These are phyloP conservation scores for Alfaro cultratus DNA, from an alignment of 2,797 vertebrate genomes.

Conservation along the genomic window DNA sequence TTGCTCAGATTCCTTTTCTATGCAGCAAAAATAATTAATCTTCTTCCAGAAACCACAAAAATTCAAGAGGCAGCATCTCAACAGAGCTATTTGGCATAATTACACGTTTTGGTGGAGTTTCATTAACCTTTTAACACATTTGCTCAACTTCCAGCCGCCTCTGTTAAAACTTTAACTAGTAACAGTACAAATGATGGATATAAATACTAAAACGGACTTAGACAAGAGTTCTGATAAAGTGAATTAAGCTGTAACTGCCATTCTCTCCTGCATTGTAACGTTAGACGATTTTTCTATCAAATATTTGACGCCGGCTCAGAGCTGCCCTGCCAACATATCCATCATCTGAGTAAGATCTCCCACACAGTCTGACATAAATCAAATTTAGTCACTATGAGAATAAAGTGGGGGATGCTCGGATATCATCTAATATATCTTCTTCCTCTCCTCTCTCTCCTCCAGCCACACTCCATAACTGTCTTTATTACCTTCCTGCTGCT, in stretches of 20 bases:
- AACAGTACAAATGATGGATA: background rate
- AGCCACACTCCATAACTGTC: slow-evolving; percentile 38
- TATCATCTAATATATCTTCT: slow-evolving; percentile 49
- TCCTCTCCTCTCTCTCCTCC: slow-evolving; percentile 28
- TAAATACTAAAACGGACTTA: slow-evolving; percentile 1
- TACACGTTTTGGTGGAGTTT: background rate
- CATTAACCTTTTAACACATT: background rate
- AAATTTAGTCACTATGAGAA: slow-evolving; percentile 45
- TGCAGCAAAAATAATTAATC: background rate
- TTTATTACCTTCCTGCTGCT: slow-evolving; percentile 41
- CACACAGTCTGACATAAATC: slow-evolving; percentile 49
- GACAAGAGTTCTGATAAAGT: slow-evolving; percentile 5
- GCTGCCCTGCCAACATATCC: slow-evolving; percentile 34
- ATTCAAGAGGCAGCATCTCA: background rate
- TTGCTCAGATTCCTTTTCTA: background rate
- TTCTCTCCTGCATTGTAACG: slow-evolving; percentile 5
- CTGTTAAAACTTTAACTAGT: background rate
- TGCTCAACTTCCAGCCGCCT: background rate
- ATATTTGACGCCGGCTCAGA: slow-evolving; percentile 1
- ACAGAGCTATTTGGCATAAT: background rate
- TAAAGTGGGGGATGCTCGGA: slow-evolving; percentile 57
- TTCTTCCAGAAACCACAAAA: background rate
- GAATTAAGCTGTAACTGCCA: background rate
- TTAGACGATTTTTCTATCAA: slow-evolving; percentile 13
- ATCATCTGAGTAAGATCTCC: slow-evolving; percentile 44